Percentiles rank a stretch among this genome's conserved stretches.
Evolutionary conservation across 2,797 vertebrate genomes (phyloP).

Genomic region (Anabacerthia variegaticeps): DNA sequence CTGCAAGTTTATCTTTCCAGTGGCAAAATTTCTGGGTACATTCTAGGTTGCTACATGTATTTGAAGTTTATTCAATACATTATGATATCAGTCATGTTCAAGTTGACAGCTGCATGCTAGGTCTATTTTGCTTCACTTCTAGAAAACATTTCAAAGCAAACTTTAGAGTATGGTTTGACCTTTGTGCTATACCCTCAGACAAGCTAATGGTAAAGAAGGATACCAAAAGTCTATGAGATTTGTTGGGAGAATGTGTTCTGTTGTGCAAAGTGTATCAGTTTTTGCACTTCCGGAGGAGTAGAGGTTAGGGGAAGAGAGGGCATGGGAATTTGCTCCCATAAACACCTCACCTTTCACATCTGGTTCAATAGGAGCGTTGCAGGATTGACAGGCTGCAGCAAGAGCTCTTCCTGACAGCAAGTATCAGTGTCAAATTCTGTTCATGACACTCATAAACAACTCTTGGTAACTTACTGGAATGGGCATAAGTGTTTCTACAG

Average conservation of each 20-base stretch:
- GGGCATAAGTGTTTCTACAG: background rate
- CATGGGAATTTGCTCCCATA: background rate
- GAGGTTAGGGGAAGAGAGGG: background rate
- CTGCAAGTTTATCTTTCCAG: background rate
- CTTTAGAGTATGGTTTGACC: background rate
- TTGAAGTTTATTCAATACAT: background rate
- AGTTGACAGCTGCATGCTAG: background rate
- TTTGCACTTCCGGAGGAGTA: background rate
- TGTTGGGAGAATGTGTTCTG: background rate
- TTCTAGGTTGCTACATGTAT: background rate
- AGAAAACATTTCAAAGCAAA: background rate
- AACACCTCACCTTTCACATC: background rate
- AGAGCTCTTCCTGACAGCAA: background rate
- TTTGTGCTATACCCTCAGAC: background rate
- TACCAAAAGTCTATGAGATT: background rate
- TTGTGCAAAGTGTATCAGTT: background rate
- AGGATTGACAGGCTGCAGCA: background rate
- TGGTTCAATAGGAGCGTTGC: background rate
- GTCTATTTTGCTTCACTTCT: background rate
- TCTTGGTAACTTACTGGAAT: background rate
- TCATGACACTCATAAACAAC: background rate
- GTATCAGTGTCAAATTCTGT: background rate
- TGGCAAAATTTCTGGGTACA: background rate
- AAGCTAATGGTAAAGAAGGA: background rate
- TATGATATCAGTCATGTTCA: background rate